Conservation (phyloP, 2,797 vertebrate genomes). For the Gallinago stenura region DNA sequence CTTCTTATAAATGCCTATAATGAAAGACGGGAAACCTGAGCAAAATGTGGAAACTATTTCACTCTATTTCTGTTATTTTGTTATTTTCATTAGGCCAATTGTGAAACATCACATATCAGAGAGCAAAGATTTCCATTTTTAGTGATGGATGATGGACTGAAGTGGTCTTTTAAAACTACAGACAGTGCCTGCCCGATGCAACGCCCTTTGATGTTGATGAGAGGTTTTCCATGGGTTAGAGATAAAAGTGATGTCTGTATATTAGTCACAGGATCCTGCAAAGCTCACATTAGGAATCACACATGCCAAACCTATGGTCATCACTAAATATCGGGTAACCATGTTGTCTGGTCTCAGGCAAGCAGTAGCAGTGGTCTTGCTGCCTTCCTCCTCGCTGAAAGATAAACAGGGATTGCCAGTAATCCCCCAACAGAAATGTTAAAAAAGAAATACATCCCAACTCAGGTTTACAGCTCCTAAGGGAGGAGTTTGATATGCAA, state of each 20-base stretch:
- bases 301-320: neutral
- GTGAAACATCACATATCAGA: neutral
- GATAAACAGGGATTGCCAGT: neutral
- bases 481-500: neutral
- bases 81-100: neutral
- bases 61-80: neutral
- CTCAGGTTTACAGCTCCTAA: neutral
- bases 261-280: neutral
- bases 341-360: neutral
- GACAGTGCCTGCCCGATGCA: neutral
- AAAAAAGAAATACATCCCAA: neutral
- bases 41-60: constrained; percentile 24
- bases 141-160: neutral
- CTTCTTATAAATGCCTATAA: constrained; percentile 15
- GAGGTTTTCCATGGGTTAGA: neutral
- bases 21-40: neutral
- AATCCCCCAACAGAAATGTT: neutral
- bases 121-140: neutral
- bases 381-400: neutral
- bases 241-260: neutral
- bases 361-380: neutral
- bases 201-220: neutral
- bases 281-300: neutral
- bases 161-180: neutral
- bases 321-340: neutral